These are phyloP conservation scores for Jordanella pulchra DNA, from an alignment of 2,797 vertebrate genomes.

Conservation along the genomic window DNA sequence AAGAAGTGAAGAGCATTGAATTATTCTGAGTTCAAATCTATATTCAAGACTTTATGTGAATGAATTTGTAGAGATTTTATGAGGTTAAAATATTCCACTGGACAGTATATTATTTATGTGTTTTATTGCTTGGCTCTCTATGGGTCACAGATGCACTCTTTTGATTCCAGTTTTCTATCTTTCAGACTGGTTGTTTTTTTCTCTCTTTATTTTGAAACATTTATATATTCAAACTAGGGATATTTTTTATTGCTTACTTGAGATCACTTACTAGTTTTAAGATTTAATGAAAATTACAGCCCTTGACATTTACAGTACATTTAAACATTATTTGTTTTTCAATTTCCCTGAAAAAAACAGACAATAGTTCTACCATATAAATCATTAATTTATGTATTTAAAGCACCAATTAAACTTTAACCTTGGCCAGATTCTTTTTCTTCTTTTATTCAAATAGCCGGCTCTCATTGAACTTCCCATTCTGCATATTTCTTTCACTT, in stretches of 20 bases:
- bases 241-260: not conserved
- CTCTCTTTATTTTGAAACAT: not conserved
- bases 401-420: not conserved
- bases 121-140: not conserved
- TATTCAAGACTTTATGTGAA: not conserved
- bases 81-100: not conserved
- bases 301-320: conserved; percentile 18
- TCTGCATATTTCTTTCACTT: not conserved
- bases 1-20: not conserved
- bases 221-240: conserved; percentile 1
- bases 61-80: not conserved
- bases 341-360: not conserved
- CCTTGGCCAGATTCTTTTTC: not conserved
- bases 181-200: not conserved
- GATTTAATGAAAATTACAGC: conserved; percentile 8
- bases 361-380: not conserved
- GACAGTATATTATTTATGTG: not conserved
- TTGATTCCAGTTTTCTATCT: not conserved
- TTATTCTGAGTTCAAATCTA: not conserved
- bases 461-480: not conserved
- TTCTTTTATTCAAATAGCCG: not conserved
- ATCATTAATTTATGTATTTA: not conserved
- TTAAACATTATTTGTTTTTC: conserved; percentile 9
- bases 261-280: conserved; percentile 12
- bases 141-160: not conserved